Base-by-base conservation (phyloP, 2,888 invertebrate species). In the Andrena haemorrhoa region DNA sequence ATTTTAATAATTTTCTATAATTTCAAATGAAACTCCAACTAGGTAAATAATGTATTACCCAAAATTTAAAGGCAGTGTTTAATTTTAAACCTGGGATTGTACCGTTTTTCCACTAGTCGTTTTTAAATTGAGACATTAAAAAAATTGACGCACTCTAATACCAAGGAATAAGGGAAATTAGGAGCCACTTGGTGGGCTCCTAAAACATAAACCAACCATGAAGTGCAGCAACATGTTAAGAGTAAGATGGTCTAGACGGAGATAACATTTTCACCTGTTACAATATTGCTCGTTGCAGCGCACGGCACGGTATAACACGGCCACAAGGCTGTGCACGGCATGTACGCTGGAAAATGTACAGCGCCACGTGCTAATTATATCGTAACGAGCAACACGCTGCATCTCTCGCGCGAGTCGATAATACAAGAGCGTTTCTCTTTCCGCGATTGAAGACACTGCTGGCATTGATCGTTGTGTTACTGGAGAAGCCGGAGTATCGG, bases 351-450 rank as follows among this genome's bases (percentile, higher is more conserved):
- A 75, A 79, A 79, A 79, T 79, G 65, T 75, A 79, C 79, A 79
- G 20, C 69, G 56, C 65, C 80, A 33, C 69, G 53, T 75, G 82
- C 80, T 82, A 80, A 80, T 82, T 82, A 82, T 80, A 63, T 61
- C 65, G 35, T 80, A 80, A 82, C 82, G 61, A 75, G 65, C 26
- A 75, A 71, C 82, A 82, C 56, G 82, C 61, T 66, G 75, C 70
- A 63, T 80, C 75, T 56, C 56, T 75, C 53, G 66, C 66, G 61
- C 70, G 5, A 75, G 66, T 66, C 75, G 81, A 82, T 80, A 65
- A 41, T 75, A 73, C 53, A 49, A 71, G 49, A 33, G n/a, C 51
- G 68, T 65, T 76, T 82, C 75, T 64, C 81, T 64, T 75, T 66
- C 16, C 41, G 60, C 81, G 60, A 71, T 71, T 71, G 64, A 75